Base-by-base conservation (phyloP, 2,113 vertebrate species). In the Peucedramus taeniatus region DNA sequence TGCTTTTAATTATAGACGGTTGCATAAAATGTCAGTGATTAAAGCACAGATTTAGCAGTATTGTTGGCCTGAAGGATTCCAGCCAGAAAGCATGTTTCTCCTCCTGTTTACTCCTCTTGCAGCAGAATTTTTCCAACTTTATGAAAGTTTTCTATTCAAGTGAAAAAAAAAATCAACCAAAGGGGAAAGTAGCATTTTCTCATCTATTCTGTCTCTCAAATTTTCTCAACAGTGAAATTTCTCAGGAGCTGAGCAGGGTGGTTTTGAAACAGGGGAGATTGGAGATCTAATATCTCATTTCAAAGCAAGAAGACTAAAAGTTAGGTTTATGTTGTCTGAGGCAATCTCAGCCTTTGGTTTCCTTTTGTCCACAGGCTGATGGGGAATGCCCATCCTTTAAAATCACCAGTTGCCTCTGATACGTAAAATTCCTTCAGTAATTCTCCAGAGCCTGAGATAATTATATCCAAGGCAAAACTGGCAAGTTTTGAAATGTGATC, bases 1-100 rank as follows among this genome's bases (percentile, higher is more conserved):
- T 83, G 87, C 61, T 92, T 93, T 88, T 94, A 92, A 95, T 93
- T 90, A 89, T 96, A 94, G 92, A 59, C 0, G 10, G 57, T 87
- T 93, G 90, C 92, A 83, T 84, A 89, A 96, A 97, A 97, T 96
- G 75, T 86, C 91, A 97, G 51, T 76, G 91, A 80, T 95, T 87
- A 92, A 94, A 91, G 76, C 75, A 78, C 68, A 94, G 83, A 59
- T 59, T 95, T 89, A 93, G 40, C 61, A 92, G 70, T 56, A 78
- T 74, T 85, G 87, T 94, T 86, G 90, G 78, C 50, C 94, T 83
- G 84, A 84, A 49, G 68, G 69, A 90, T 87, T 44, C 45, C 72
- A 92, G 44, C 70, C 93, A 93, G 88, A 87, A 94, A 96, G 49
- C 42, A 27, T 79, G 37, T 53, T 97, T 89, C 59, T 95, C 71